Evolutionary conservation across 2,113 vertebrate species (phyloP), one percentile per base, ranked within the genome.

Genomic region (Amblyopsis rosae): DNA sequence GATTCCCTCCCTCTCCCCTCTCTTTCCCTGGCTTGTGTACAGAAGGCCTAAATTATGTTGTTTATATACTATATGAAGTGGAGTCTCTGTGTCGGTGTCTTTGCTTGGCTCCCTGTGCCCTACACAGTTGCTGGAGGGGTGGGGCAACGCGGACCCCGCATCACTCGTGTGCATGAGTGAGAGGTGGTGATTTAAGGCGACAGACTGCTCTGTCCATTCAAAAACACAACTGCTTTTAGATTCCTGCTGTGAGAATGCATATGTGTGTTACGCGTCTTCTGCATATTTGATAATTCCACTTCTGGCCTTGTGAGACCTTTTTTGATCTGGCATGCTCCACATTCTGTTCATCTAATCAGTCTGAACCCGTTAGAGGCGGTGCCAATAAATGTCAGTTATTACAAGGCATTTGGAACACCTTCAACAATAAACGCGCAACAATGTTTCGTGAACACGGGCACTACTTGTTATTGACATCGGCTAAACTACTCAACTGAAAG

Each of bases 201-300:
- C 65, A 15, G 33, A 15, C 56, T 73, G 60, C 70, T 79, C 70
- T 66, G 70, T 65, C 67, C 79, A 79, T 72, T 76, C 77, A 4
- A 62, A 79, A 13, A 8, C 49, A 75, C 69, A 69, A 76, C 67
- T 41, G 68, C 72, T 86, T 86, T 72, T 75, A 65, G 10, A 76
- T 62, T 55, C 85, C 70, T 82, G 86, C 83, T 78, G 79, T 88
- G 82, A 85, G 77, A 84, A 71, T 77, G 75, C 86, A 75, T 74
- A 47, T 41, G 67, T 81, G 67, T 82, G 79, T 79, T 80, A 0
- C 73, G 79, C 82, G 73, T 71, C 69, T 76, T 83, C 70, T 68
- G 49, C 65, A 77, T 71, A 82, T 68, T 66, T 70, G 53, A 82
- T 80, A 58, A 63, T 55, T 73, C 65, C 45, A 16, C 19, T 56